Percentiles rank a stretch among this genome's conserved stretches.
Evolutionary conservation across 2,113 vertebrate species (phyloP).

Genomic region (Nycticorax nycticorax): DNA sequence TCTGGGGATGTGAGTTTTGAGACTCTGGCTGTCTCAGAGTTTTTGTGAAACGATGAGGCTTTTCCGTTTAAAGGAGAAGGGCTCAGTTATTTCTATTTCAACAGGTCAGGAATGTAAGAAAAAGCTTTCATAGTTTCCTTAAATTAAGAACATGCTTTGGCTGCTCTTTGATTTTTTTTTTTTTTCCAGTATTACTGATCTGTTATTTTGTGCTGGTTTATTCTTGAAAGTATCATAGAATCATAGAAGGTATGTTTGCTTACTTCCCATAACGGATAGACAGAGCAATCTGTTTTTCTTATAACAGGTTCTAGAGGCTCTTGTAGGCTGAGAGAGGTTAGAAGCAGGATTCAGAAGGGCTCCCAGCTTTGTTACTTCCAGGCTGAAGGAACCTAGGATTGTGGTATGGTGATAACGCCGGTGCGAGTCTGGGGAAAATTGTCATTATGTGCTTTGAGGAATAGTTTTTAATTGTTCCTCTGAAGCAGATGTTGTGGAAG

Average conservation of each 20-base stretch:
- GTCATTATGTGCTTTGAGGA: neutral
- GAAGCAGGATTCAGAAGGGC: neutral
- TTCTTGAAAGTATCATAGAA: neutral
- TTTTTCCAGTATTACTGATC: neutral
- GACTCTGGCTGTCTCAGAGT: neutral
- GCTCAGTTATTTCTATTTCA: neutral
- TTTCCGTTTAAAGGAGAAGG: neutral
- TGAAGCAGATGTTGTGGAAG: neutral
- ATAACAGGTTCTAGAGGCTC: neutral
- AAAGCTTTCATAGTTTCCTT: neutral
- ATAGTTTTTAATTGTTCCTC: neutral
- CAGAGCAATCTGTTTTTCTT: neutral
- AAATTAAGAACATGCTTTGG: constrained; percentile 15
- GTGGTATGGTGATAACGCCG: accelerated
- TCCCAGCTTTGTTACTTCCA: neutral
- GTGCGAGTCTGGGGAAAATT: neutral
- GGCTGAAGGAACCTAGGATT: neutral
- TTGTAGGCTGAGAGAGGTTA: neutral
- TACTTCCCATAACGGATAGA: neutral
- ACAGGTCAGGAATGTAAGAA: neutral
- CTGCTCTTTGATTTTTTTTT: constrained; percentile 36
- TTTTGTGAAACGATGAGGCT: neutral
- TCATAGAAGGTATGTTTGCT: neutral
- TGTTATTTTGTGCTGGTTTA: neutral
- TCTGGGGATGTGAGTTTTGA: constrained; percentile 27